phyloP scores from a whole-genome alignment of 2,797 vertebrate species.

The Falco novaeseelandiae region DNA sequence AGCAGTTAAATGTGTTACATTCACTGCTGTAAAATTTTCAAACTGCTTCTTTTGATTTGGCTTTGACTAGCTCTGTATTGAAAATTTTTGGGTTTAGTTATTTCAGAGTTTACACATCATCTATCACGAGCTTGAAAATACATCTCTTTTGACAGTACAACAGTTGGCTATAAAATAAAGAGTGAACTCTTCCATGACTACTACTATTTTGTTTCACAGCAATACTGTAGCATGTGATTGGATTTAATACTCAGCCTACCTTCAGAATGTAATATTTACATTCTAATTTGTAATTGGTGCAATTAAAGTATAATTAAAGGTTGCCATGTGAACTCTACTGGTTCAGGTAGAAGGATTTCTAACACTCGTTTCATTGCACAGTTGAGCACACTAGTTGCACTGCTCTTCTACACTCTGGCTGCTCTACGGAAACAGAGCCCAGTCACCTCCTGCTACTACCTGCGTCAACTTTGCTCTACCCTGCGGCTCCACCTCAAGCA shows the following conservation, averaged over 20 bases:
- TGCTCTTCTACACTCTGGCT: background rate
- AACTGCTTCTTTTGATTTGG: constrained; percentile 46
- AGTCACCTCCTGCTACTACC: background rate
- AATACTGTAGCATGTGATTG: background rate
- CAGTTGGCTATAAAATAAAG: background rate
- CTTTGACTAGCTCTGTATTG: background rate
- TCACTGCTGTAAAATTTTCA: constrained; percentile 19
- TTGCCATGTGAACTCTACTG: background rate
- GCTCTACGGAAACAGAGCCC: background rate
- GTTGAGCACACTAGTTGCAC: background rate
- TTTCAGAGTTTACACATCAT: constrained; percentile 30
- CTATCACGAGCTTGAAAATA: constrained; percentile 10
- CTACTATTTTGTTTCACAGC: background rate
- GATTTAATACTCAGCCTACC: background rate
- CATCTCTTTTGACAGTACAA: background rate
- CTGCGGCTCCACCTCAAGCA: fast-evolving
- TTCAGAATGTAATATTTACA: background rate
- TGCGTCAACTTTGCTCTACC: background rate
- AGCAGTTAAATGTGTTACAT: background rate
- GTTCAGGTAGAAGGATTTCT: background rate
- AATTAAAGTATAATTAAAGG: background rate
- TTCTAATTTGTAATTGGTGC: background rate
- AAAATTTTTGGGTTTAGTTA: constrained; percentile 8
- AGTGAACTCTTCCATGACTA: background rate
- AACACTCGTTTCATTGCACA: background rate